Conservation (phyloP, 1,140 invertebrate genomes). For the Eumeta japonica region DNA sequence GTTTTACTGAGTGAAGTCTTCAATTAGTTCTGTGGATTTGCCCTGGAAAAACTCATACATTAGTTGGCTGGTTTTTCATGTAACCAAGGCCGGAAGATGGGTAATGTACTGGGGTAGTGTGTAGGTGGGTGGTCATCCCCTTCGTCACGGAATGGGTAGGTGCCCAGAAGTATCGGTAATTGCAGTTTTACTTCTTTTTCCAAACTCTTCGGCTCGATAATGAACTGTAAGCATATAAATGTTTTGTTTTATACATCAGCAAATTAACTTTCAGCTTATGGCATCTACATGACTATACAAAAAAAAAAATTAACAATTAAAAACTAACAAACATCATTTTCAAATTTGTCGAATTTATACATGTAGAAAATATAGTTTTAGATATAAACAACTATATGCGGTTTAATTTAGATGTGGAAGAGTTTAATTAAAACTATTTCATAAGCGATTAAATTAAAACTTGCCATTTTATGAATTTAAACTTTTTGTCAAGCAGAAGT, state of each 20-base stretch:
- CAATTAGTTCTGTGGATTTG: constrained; percentile 21
- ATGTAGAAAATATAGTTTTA: too few relatives aligned
- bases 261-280: not conserved
- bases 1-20: not conserved
- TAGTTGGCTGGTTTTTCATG: constrained; percentile 60
- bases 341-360: too few relatives aligned
- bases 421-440: too few relatives aligned
- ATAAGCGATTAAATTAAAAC: too few relatives aligned
- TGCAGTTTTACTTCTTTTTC: constrained; percentile 91
- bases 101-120: constrained; percentile 87
- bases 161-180: constrained; percentile 88
- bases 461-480: too few relatives aligned
- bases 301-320: not conserved
- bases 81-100: constrained; percentile 88
- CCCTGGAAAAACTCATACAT: constrained; percentile 3
- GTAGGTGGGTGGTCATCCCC: constrained; percentile 70
- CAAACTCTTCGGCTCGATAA: constrained; percentile 85
- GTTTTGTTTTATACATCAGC: constrained; percentile 8
- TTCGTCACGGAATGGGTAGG: constrained; percentile 80
- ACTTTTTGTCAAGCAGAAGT: too few relatives aligned
- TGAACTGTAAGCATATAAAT: constrained; percentile 75
- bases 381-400: too few relatives aligned
- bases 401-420: too few relatives aligned
- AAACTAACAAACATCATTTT: too few relatives aligned
- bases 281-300: constrained; percentile 2